Base-by-base conservation (phyloP, 2,113 vertebrate genomes). In the Carettochelys insculpta region DNA sequence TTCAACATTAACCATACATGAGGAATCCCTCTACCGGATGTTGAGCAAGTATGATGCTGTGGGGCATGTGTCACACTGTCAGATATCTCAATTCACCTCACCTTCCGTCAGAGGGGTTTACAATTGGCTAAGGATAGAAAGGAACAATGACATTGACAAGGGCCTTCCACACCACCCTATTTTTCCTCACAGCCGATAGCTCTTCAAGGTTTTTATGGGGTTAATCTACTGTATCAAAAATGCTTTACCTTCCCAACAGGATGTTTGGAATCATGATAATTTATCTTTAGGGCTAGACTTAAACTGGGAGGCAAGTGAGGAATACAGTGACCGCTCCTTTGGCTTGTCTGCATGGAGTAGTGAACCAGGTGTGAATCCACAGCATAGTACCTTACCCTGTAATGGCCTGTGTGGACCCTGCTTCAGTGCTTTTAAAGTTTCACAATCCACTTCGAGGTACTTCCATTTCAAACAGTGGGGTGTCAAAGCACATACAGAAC, bases 41-140 rank as follows among this genome's bases (percentile, higher is more conserved):
- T 3, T 3, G 58, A 86, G 87, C 25, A 82, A 92, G 75, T 90
- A 80, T 76, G 5, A 2, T 0, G 29, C 53, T 92, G 87, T 82
- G 80, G 84, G 91, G 79, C 12, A 76, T 89, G 80, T 12, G 5
- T 53, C 0, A 1, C 68, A 31, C 11, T 13, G 38, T 31, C 14
- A 84, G 80, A 61, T 1, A 12, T 86, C 95, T 92, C 53, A 16
- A 22, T 93, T 45, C 92, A 76, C 81, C 75, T 81, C 78, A 8
- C 31, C 58, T 61, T 61, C 14, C 8, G 16, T 83, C 86, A 87
- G 94, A 87, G 68, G 22, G 77, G 86, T 27, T 89, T 87, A 76
- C 90, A 56, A n/a, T n/a, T 83, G 85, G 81, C 90, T 86, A 61
- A 84, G 75, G 71, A 92, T 71, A 77, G 94, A 80, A 92, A 94